A percentile compares a stretch with the other conserved stretches of the same genome.
Evolutionary conservation across 2,888 invertebrate genomes (phyloP).

Genomic region (Lacanobia oleracea): DNA sequence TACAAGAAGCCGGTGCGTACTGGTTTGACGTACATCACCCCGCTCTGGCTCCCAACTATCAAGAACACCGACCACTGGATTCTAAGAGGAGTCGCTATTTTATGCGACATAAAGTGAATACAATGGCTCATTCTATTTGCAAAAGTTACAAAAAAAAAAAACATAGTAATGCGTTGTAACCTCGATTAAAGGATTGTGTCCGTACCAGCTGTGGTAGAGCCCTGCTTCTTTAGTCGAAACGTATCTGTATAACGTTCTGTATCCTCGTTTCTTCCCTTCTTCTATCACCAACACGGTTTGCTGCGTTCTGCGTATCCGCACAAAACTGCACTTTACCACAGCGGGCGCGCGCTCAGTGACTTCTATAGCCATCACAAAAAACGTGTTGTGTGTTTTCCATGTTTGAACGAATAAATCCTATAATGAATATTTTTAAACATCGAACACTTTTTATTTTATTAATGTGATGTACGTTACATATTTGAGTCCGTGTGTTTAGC

Average conservation of each 20-base stretch:
- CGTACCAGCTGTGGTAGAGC: neutral
- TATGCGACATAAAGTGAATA: slow-evolving; percentile 95
- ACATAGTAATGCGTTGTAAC: neutral
- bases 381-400: slow-evolving; percentile 14
- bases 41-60: slow-evolving; percentile 92
- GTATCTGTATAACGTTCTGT: neutral
- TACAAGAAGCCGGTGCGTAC: slow-evolving; percentile 97
- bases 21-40: slow-evolving; percentile 95
- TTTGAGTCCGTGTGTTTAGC: neutral
- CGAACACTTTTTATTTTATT: neutral
- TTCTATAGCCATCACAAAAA: neutral
- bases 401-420: slow-evolving; percentile 20
- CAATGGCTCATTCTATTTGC: neutral
- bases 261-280: neutral
- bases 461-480: neutral
- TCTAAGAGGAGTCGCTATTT: slow-evolving; percentile 95
- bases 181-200: neutral
- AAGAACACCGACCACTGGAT: slow-evolving; percentile 96
- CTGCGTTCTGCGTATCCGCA: neutral
- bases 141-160: too few species aligned
- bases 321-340: neutral
- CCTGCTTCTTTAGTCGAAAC: neutral
- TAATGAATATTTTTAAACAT: slow-evolving; percentile 6
- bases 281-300: too few species aligned
- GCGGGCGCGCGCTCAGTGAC: neutral